Evolutionary conservation across 2,888 invertebrate genomes (phyloP), one percentile per base, ranked within the genome.

Genomic region (Magallana nippona): DNA sequence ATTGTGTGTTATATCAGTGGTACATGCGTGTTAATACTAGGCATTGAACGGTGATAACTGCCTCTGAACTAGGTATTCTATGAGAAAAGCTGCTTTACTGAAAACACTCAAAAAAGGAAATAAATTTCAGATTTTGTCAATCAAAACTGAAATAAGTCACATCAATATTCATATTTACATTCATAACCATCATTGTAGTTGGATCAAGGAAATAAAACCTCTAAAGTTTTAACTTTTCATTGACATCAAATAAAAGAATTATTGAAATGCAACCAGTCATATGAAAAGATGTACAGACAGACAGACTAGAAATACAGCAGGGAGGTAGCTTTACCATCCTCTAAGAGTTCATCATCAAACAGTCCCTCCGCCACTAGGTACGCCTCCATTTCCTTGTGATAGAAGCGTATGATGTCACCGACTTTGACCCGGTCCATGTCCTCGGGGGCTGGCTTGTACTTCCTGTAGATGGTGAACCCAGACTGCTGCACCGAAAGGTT

Each of bases 331-430:
- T 87, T 85, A 93, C 93, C 93, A 89, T 93, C 92, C 84, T 93
- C 93, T 15, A 90, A 89, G 13, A 93, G 87, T 79, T 89, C 88
- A 85, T 93, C 92, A 86, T 92, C 91, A 89, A 93, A 93, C 17
- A 93, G 87, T 8, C 93, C 93, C 84, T 94, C 94, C 1, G 92
- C 92, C 60, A 92, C 91, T 44, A 94, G 84, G 82, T 94, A 93
- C 0, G 93, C 94, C 86, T 94, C 94, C 88, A 93, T 92, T 86
- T 94, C 94, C 84, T 93, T 93, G 89, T 94, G 94, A 87, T 92
- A 94, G 60, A 94, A 91, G 15, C 93, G 83, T 13, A 94, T 87
- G 17, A 92, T 90, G 63, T 90, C 91, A 0, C 93, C 94, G 83
- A 93, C 93, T 91, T 91, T 92, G 83, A 93, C 88, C 81, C 90